These are phyloP conservation scores for Triplophysa tibetana DNA, from an alignment of 2,113 vertebrate genomes.

Conservation along the genomic window DNA sequence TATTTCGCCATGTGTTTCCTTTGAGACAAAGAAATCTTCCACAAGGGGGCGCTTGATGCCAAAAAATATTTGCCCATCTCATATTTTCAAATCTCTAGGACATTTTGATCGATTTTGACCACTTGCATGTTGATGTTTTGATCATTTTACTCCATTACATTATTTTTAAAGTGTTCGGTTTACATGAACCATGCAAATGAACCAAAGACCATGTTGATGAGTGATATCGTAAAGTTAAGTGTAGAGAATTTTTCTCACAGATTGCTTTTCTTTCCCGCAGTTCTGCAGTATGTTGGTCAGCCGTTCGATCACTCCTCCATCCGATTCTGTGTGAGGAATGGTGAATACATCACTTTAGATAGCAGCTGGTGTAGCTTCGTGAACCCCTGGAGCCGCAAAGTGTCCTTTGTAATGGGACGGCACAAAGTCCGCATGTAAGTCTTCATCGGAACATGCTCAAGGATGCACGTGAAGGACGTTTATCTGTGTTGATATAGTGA, in stretches of 20 bases:
- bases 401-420: constrained; percentile 92
- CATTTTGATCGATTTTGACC: no score
- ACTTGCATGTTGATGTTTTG: no score
- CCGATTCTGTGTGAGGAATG: constrained; percentile 87
- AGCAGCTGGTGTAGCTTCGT: constrained; percentile 97
- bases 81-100: no score
- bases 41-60: no score
- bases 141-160: no score
- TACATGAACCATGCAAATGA: no score
- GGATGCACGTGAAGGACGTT: background rate
- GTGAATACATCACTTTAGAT: constrained; percentile 90
- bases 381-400: constrained; percentile 94
- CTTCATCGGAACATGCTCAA: background rate
- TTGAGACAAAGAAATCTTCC: no score
- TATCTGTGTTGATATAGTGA: background rate
- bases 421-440: constrained; percentile 93
- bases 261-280: constrained; percentile 60
- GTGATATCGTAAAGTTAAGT: no score
- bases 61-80: no score
- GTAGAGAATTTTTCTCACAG: no score
- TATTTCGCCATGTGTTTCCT: background rate
- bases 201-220: no score
- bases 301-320: constrained; percentile 92
- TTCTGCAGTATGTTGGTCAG: constrained; percentile 87
- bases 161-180: no score